Evolutionary conservation across 1,140 invertebrate genomes (phyloP).

Genomic region (Globodera ellingtonae): DNA sequence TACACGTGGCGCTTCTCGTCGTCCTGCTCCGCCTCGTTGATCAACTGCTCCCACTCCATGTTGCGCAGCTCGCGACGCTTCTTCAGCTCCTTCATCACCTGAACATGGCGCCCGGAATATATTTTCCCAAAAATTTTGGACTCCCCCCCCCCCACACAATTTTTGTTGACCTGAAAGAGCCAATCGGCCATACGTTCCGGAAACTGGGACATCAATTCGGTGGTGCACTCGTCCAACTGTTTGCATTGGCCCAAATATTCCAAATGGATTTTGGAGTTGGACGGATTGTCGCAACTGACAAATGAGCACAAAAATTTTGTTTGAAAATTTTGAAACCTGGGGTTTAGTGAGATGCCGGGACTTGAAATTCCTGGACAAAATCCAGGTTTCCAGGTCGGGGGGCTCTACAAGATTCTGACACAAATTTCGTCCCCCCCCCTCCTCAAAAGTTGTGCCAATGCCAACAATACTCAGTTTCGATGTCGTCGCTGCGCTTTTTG

Average conservation of each 20-base stretch:
- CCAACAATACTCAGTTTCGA: slow-evolving; percentile 71
- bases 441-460: too few relatives aligned
- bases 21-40: slow-evolving; percentile 73
- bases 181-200: slow-evolving; percentile 86
- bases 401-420: too few relatives aligned
- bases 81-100: slow-evolving; percentile 77
- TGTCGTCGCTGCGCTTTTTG: slow-evolving; percentile 71
- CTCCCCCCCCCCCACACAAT: too few relatives aligned
- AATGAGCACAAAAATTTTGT: too few relatives aligned
- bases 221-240: slow-evolving; percentile 73
- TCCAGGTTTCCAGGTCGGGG: not conserved
- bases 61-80: slow-evolving; percentile 82
- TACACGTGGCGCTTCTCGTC: slow-evolving; percentile 75
- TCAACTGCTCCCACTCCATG: slow-evolving; percentile 77
- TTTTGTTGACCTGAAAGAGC: slow-evolving; percentile 80
- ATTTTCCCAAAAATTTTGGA: slow-evolving; percentile 4
- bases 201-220: slow-evolving; percentile 77
- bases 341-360: too few relatives aligned
- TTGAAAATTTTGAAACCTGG: too few relatives aligned
- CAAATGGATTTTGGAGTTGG: slow-evolving; percentile 77
- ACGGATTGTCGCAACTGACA: slow-evolving; percentile 44
- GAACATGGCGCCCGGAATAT: slow-evolving; percentile 1
- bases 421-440: too few relatives aligned
- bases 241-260: slow-evolving; percentile 78
- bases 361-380: not conserved